Percentiles rank a stretch among this genome's conserved stretches.
Conservation (phyloP, 2,888 invertebrate genomes). For the Ennomos fuscantarius region DNA sequence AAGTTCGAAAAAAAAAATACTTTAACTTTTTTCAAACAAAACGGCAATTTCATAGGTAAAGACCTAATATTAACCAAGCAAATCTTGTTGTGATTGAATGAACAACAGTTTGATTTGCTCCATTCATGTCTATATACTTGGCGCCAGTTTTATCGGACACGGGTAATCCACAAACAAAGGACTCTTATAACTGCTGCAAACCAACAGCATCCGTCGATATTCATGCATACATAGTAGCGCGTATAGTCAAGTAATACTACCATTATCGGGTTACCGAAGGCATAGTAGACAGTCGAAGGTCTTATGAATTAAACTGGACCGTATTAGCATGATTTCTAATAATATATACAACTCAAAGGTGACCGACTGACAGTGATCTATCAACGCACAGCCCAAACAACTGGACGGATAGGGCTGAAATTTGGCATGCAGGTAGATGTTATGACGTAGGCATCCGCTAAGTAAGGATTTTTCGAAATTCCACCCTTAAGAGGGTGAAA, state of each 20-base stretch:
- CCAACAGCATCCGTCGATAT: conserved; percentile 66
- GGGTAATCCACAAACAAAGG: conserved; percentile 65
- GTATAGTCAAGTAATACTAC: conserved; percentile 56
- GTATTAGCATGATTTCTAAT: background rate
- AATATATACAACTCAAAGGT: no score
- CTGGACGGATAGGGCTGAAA: no score
- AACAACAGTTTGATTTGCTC: conserved; percentile 27
- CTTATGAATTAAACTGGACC: background rate
- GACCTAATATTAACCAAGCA: conserved; percentile 2
- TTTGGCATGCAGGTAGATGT: no score
- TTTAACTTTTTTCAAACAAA: no score
- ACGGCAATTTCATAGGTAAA: no score
- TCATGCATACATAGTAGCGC: conserved; percentile 41
- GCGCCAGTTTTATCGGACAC: conserved; percentile 47
- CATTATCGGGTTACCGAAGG: conserved; percentile 49
- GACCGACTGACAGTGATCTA: no score
- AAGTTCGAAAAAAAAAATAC: no score
- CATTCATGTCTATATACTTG: conserved; percentile 30
- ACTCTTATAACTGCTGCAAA: conserved; percentile 60
- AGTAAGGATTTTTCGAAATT: no score
- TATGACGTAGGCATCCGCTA: no score
- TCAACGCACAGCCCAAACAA: no score
- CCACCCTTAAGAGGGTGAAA: no score
- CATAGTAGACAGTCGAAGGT: background rate
- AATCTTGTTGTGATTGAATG: conserved; percentile 15